Evolutionary conservation across 2,888 invertebrate genomes (phyloP), one percentile per base, ranked within the genome.

Genomic region (Drosophila bunnanda): DNA sequence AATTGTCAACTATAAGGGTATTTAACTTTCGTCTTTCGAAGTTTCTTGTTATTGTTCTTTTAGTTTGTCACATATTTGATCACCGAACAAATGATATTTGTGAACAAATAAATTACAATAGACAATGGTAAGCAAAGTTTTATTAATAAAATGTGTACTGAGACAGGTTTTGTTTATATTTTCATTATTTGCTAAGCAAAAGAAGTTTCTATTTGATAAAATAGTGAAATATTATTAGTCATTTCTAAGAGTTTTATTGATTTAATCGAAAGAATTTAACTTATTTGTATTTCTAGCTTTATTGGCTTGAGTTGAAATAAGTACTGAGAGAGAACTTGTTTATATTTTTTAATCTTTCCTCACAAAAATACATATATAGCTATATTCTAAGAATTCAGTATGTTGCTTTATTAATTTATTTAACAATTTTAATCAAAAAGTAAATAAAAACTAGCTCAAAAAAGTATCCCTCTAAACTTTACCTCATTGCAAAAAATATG

Each of bases 41-140:
- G n/a, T n/a, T n/a, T n/a, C n/a, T n/a, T n/a, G n/a, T 28, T 22
- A 32, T 30, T 28, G 32, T 57, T 56, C 32, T 48, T 43, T 32
- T 32, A 22, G 54, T 28, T 54, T 39, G 15, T 32, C 48, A 30
- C 50, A 32, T 48, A 22, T 57, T 32, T 56, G 2, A 50, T 4
- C 2, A 9, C 1, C 2, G 48, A 17, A 48, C 48, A 48, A 50
- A 50, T 50, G 30, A 13, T 50, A 8, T 48, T 48, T 48, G 48
- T 30, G 8, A 20, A 30, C 30, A 48, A 30, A 48, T 48, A 48
- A 48, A 30, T 30, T 48, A 48, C 20, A 30, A 48, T 13, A 17
- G 30, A n/a, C 7, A 30, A 4, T 2, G 7, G 48, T 3, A 48
- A 17, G 7, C 4, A 7, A 6, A 4, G 17, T 2, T 13, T 4